Base-by-base conservation (phyloP, 2,888 invertebrate species). In the Pediacus dermestoides region DNA sequence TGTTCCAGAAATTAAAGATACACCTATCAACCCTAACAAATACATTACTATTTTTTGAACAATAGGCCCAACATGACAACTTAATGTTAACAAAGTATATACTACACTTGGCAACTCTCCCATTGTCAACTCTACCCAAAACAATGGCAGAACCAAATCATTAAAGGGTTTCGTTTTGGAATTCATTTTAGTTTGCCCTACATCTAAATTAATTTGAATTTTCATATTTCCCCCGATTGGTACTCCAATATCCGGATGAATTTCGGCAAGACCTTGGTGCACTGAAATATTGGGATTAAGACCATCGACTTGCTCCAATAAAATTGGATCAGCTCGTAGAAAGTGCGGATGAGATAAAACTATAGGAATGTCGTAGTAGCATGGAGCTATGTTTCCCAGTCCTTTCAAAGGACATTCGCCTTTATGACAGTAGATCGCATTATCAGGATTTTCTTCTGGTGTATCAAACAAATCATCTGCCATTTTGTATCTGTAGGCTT, bases 361-460 rank as follows among this genome's bases (percentile, higher is more conserved):
- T 1, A 88, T 80, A 0, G 88, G 88, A 35, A 87, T 87, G 58
- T 70, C 71, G 49, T 74, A 75, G 51, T 75, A 75, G 50, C 77
- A 77, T 1, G 71, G 70, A 1, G 72, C 67, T 11, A 76, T 62
- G 44, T 69, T 71, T 42, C 72, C 70, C 10, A 75, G 53, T 13
- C 77, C 77, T 34, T 62, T 54, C 4, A 85, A 82, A 80, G 39
- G 82, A 89, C 74, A 96, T 88, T 65, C 89, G 88, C 61, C 77
- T 9, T 57, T 54, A 2, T 60, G 57, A 55, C 86, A 86, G 51
- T 77, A 78, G 50, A 87, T 87, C 2, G 75, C 70, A 25, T 82
- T 81, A 1, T 79, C 75, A 0, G 79, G 72, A 53, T 78, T 79
- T 9, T 63, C 51, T 3, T 71, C 70, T 0, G 71, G 66, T 0